Base-by-base conservation (phyloP, 2,888 invertebrate species). In the Agrenia bidenticulata region DNA sequence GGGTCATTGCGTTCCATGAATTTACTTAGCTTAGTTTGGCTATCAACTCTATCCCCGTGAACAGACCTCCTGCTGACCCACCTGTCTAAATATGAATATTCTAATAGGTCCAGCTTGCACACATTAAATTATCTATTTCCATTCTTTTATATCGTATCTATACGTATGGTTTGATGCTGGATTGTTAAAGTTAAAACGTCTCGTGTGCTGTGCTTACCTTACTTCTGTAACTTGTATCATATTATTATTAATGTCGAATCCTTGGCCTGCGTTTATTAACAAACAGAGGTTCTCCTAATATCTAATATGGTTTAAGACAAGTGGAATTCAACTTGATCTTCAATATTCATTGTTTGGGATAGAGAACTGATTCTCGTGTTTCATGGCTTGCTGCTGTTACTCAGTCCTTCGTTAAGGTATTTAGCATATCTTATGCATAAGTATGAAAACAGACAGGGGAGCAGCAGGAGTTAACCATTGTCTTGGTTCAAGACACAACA, bases 21-120 rank as follows among this genome's bases (percentile, higher is more conserved):
- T 57, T 57, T 57, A 57, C 57, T 39, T 57, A 27, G 57, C 26
- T 63, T 49, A 63, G 41, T 32, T 57, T 58, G 32, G 57, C 50
- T 63, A 57, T 63, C 57, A 63, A 63, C 41, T 54, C 13, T 58
- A 63, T 58, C 62, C 62, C 57, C 63, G 51, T 57, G 58, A 58
- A 63, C 63, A 63, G 69, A 61, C 66, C 58, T 55, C 69, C 69
- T 58, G 57, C 66, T 56, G 62, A 49, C 54, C 61, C 64, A 69
- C 69, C 69, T 69, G 69, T 66, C 69, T 62, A 69, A 69, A 69
- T 69, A 69, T 69, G 63, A 65, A 69, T 69, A 66, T 69, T 69
- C 69, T 65, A 66, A 68, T 69, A 69, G 65, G 51, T 66, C 62
- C 57, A 69, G 63, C 64, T 61, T 69, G 42, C 57, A 61, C 69